Base-by-base conservation (phyloP, 2,888 invertebrate genomes). In the Lasioglossum vierecki region DNA sequence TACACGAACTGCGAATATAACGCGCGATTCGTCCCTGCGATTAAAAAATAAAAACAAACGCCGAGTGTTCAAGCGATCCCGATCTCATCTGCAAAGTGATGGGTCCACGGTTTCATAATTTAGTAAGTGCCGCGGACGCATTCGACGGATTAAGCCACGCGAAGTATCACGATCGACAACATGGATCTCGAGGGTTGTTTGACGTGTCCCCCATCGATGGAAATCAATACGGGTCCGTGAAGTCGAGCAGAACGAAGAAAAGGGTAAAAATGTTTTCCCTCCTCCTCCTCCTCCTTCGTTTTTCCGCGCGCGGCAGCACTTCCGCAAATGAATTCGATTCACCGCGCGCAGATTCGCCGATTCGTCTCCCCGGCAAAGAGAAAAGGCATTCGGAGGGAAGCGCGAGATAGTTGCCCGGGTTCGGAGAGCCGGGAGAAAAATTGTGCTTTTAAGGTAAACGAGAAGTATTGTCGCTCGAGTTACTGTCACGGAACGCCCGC, bases 281-380 rank as follows among this genome's bases (percentile, higher is more conserved):
- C 60, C 5, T 13, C 13, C 60, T 13, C 5, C 26, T 5, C 60
- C 2, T 13, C 13, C 60, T 13, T 2, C 1, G 1, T 26, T 26
- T 63, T 63, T 63, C 60, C 63, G 30, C 63, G 63, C 15, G 49
- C 41, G 70, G 70, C 57, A 83, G 87, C 87, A 87, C 87, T 87
- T 87, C 66, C 84, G 77, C 84, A 84, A 84, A 87, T 87, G 87
- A 87, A 87, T 84, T 82, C 87, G 87, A 87, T 87, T 87, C 87
- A 82, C 44, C 63, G 79, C 63, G 63, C 60, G n/a, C 60, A 79
- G 81, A 87, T 87, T 79, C 84, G 49, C n/a, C 75, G 79, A 78
- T 76, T 78, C 81, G 73, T 84, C 76, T 68, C 4, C 4, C 49
- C 39, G 18, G 46, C 41, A 72, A 60, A 66, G 76, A 72, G 71